Conservation (phyloP, 2,113 vertebrate genomes). For the Nanorana parkeri region DNA sequence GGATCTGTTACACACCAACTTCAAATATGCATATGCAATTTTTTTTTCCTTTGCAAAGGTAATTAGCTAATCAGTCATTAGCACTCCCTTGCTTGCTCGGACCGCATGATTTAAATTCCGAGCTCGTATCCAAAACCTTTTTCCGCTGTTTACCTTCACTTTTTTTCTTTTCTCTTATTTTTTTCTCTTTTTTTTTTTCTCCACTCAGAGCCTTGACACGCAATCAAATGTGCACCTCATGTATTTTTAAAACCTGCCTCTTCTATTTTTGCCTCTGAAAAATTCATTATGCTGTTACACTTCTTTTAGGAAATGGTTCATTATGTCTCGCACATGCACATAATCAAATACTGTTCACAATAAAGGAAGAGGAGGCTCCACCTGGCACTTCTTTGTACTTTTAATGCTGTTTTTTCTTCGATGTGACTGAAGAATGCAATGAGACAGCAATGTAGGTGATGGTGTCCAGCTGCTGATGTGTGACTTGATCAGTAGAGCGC, state of each 20-base stretch:
- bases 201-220: conserved; percentile 72
- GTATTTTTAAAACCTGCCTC: conserved; percentile 78
- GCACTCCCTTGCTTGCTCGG: conserved; percentile 70
- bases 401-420: no score
- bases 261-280: conserved; percentile 76
- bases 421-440: no score
- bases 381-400: no score
- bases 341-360: conserved; percentile 65
- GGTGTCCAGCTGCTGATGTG: no score
- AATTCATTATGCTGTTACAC: conserved; percentile 73
- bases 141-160: conserved; percentile 60
- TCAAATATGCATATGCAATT: conserved; percentile 71
- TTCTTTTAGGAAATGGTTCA: conserved; percentile 76
- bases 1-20: conserved; percentile 70
- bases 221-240: conserved; percentile 77
- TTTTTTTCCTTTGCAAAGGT: conserved; percentile 63
- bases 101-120: conserved; percentile 64
- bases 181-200: conserved; percentile 35
- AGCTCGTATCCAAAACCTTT: conserved; percentile 66
- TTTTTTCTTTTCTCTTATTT: conserved; percentile 14
- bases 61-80: conserved; percentile 76
- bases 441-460: no score
- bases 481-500: no score
- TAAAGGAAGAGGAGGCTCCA: conserved; percentile 54
- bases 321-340: conserved; percentile 65